These are phyloP conservation scores for Zaprionus kolodkinae DNA, from an alignment of 1,140 invertebrate genomes.

Conservation along the genomic window DNA sequence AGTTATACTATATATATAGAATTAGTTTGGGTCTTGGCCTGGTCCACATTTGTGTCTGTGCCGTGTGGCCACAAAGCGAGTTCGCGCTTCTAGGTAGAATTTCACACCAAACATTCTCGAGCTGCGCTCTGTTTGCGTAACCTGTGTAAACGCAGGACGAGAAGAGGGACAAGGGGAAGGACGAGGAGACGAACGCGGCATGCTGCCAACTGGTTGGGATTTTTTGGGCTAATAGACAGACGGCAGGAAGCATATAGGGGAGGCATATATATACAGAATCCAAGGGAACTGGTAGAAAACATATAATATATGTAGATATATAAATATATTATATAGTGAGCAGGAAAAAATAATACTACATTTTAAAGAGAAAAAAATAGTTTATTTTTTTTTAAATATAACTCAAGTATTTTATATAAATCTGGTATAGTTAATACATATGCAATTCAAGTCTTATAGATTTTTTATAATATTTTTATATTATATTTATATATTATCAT, in stretches of 20 bases:
- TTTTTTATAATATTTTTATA: too few relatives aligned
- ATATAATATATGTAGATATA: too few relatives aligned
- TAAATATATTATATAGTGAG: too few relatives aligned
- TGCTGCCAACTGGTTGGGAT: slow-evolving; percentile 43
- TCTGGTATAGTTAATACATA: too few relatives aligned
- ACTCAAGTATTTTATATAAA: too few relatives aligned
- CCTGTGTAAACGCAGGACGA: slow-evolving; percentile 59
- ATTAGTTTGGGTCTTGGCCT: neutral
- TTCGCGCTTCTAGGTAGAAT: slow-evolving; percentile 50
- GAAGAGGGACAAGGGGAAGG: neutral
- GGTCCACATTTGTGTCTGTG: slow-evolving; percentile 30
- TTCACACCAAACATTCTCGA: slow-evolving; percentile 48
- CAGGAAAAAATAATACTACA: too few relatives aligned
- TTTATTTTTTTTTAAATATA: too few relatives aligned
- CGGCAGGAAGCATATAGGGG: neutral
- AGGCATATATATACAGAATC: neutral
- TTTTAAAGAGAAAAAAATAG: too few relatives aligned
- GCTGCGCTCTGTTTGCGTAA: slow-evolving; percentile 59
- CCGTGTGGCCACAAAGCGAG: slow-evolving; percentile 37
- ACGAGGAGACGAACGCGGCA: neutral
- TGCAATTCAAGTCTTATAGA: too few relatives aligned
- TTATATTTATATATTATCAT: too few relatives aligned
- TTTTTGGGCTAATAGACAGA: slow-evolving; percentile 16
- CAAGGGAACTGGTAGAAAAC: neutral
- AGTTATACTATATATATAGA: neutral